phyloP scores from a whole-genome alignment of 2,888 invertebrate genomes.

The Proisotoma minuta region DNA sequence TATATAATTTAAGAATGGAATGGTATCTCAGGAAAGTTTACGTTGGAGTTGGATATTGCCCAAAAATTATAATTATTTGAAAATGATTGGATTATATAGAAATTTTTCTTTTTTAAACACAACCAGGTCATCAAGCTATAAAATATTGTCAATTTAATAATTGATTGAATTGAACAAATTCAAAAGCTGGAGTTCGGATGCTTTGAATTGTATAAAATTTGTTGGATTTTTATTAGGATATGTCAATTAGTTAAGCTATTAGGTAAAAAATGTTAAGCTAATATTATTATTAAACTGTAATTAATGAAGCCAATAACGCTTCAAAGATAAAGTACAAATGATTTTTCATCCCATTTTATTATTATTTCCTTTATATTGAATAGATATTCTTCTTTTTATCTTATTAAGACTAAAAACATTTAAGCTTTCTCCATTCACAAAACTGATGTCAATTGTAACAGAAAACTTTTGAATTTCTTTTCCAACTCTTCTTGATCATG shows the following conservation, averaged over 20 bases:
- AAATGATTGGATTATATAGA: neutral
- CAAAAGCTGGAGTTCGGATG: conserved; percentile 1
- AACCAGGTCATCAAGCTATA: neutral
- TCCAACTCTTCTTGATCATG: too few relatives aligned
- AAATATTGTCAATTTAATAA: neutral
- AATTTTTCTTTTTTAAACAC: neutral
- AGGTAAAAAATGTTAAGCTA: neutral
- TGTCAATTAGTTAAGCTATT: neutral
- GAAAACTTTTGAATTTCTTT: too few relatives aligned
- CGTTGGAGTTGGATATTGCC: neutral
- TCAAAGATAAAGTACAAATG: conserved; percentile 34
- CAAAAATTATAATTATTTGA: neutral
- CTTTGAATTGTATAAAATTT: neutral
- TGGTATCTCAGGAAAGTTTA: neutral
- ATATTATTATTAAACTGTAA: neutral
- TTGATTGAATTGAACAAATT: neutral
- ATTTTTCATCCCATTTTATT: conserved; percentile 27
- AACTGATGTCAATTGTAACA: too few relatives aligned
- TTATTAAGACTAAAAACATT: too few relatives aligned
- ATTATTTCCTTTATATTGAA: too few relatives aligned
- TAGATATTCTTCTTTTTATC: too few relatives aligned
- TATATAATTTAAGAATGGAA: conserved; percentile 1
- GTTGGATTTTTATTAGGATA: neutral
- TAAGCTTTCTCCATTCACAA: too few relatives aligned
- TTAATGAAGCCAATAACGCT: conserved; percentile 17